Evolutionary conservation across 2,888 invertebrate species (phyloP), one percentile per base, ranked within the genome.

Genomic region (Epistrophe eligans): DNA sequence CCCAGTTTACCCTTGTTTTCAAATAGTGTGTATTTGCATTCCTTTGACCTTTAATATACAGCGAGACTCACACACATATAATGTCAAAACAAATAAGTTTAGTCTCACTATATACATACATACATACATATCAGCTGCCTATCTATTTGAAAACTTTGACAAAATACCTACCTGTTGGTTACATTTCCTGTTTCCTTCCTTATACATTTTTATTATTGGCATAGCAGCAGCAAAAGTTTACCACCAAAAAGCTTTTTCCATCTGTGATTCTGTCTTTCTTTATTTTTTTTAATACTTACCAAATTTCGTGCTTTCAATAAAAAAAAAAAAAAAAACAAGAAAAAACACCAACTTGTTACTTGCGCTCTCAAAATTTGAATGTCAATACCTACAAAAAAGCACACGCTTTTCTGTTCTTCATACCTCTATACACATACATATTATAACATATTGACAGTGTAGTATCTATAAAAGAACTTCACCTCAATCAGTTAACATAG

Each of bases 121-220:
- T n/a, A n/a, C n/a, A n/a, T n/a, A n/a, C n/a, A n/a, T n/a, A 24
- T 24, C 24, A 2, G 38, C 17, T 11, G 55, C 43, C 48, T 74
- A 64, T 62, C 64, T 77, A 11, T 62, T 15, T 43, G 40, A 60
- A 40, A 24, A 60, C 70, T 71, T 74, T 55, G 76, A 71, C 77
- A 84, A 83, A 76, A 83, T 83, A 83, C 87, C 87, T 83, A 87
- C 87, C 87, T 87, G 87, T 87, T 87, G 87, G 87, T 58, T 79
- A 60, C 60, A 38, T 45, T 74, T 82, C 77, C 85, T 62, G 67
- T 73, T 35, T 55, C 70, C 70, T 70, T 40, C 66, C 66, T n/a
- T 43, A n/a, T 58, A 11, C 73, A 70, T 13, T 24, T 52, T 62
- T 74, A 43, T 67, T 60, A 50, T 55, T 45, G 19, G 52, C 48